Evolutionary conservation across 53 echinoderm and acorn worm genomes (phyloP).

Genomic region (Paracentrotus lividus): DNA sequence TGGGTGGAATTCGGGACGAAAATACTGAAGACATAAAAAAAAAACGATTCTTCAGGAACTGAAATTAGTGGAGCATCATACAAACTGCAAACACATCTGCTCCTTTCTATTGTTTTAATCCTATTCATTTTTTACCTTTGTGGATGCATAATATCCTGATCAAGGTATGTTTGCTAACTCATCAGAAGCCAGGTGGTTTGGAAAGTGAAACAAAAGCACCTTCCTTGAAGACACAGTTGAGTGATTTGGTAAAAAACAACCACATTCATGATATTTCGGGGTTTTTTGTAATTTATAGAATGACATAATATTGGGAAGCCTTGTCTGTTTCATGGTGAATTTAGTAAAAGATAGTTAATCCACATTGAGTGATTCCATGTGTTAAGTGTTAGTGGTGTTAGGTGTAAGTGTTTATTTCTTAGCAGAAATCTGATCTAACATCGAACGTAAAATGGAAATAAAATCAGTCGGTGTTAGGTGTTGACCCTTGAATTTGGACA

Average conservation of each 20-base stretch:
- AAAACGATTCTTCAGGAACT: background rate
- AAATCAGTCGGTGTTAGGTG: no score
- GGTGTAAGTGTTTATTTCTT: no score
- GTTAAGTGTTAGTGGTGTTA: no score
- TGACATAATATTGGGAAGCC: no score
- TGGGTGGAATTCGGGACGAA: background rate
- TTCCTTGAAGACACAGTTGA: background rate
- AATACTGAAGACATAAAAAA: background rate
- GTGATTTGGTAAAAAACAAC: conserved; percentile 5
- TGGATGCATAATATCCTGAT: background rate
- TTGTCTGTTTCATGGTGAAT: no score
- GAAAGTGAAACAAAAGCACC: background rate
- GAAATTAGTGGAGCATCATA: background rate
- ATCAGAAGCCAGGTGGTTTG: conserved; percentile 4
- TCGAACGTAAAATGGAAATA: no score
- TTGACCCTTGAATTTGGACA: no score
- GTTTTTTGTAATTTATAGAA: no score
- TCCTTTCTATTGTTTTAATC: conserved; percentile 21
- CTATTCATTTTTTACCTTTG: background rate
- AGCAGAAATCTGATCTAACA: no score
- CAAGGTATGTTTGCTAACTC: background rate
- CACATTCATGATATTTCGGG: no score
- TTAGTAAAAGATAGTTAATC: no score
- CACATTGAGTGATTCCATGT: no score
- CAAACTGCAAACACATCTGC: background rate